Conservation (phyloP, 2,113 vertebrate genomes). For the Protomyctophum bolini region DNA sequence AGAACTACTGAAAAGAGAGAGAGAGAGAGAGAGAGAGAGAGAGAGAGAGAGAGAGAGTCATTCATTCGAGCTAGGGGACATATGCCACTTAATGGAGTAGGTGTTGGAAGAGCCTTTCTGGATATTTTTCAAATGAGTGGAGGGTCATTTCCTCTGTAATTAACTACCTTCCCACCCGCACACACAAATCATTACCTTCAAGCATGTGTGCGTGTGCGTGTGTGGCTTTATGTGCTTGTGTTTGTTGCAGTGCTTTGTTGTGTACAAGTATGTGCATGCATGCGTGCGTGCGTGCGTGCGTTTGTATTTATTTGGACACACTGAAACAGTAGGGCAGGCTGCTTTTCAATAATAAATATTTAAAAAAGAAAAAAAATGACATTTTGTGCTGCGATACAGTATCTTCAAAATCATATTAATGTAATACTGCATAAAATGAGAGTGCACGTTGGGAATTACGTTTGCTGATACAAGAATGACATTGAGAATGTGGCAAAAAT, state of each 20-base stretch:
- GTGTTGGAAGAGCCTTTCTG: constrained; percentile 60
- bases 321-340: no score
- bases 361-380: no score
- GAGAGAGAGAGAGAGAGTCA: constrained; percentile 41
- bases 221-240: constrained; percentile 5
- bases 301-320: no score
- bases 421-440: no score
- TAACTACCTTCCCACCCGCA: constrained; percentile 40
- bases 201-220: constrained; percentile 34
- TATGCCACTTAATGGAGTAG: constrained; percentile 57
- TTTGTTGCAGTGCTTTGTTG: neutral
- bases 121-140: constrained; percentile 59
- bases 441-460: no score
- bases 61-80: constrained; percentile 53
- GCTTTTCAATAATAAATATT: no score
- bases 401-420: no score
- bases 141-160: constrained; percentile 63
- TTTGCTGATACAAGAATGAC: no score
- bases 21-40: neutral
- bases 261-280: no score
- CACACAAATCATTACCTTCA: constrained; percentile 15
- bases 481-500: no score
- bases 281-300: no score
- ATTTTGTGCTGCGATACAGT: no score
- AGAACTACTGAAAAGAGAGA: neutral